Conservation (phyloP, 1,140 invertebrate genomes). For the Drosophila hydei region DNA sequence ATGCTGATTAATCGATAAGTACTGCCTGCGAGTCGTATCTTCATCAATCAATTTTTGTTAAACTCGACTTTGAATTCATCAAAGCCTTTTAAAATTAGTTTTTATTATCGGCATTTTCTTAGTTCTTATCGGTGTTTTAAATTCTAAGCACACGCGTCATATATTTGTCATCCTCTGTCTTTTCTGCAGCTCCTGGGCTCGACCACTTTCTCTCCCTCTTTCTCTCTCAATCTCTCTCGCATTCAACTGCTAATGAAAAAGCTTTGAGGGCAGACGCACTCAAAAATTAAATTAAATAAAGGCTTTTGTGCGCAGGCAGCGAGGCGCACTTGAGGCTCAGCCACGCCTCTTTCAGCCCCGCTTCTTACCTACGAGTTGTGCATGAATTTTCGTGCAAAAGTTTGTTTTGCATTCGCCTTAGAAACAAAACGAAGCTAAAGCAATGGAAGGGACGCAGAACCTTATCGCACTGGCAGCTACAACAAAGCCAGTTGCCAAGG, state of each 20-base stretch:
- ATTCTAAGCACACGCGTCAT: not conserved
- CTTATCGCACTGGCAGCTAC: slow-evolving; percentile 47
- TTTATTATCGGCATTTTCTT: too few species aligned
- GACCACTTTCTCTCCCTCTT: too few species aligned
- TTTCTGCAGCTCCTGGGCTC: not conserved
- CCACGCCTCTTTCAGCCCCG: slow-evolving; percentile 25
- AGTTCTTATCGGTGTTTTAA: too few species aligned
- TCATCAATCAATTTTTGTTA: too few species aligned
- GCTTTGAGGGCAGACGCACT: slow-evolving; percentile 37
- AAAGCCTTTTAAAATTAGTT: too few species aligned
- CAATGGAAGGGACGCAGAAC: not conserved
- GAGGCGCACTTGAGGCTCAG: slow-evolving; percentile 40
- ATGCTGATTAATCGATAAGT: too few species aligned
- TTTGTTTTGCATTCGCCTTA: slow-evolving; percentile 53
- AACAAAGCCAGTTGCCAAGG: slow-evolving; percentile 57
- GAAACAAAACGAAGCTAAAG: slow-evolving; percentile 37
- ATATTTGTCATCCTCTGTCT: slow-evolving; percentile 14
- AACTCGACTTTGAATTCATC: too few species aligned
- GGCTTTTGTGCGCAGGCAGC: slow-evolving; percentile 59
- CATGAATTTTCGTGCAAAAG: slow-evolving; percentile 47
- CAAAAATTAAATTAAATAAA: slow-evolving; percentile 72
- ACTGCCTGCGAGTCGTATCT: too few species aligned
- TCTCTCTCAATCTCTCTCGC: not conserved
- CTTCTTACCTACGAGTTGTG: slow-evolving; percentile 5
- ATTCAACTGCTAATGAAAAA: slow-evolving; percentile 54